A percentile compares a stretch with the other conserved stretches of the same genome.
These are phyloP conservation scores for Azemiops feae DNA, from an alignment of 2,113 vertebrate species.

Conservation along the genomic window DNA sequence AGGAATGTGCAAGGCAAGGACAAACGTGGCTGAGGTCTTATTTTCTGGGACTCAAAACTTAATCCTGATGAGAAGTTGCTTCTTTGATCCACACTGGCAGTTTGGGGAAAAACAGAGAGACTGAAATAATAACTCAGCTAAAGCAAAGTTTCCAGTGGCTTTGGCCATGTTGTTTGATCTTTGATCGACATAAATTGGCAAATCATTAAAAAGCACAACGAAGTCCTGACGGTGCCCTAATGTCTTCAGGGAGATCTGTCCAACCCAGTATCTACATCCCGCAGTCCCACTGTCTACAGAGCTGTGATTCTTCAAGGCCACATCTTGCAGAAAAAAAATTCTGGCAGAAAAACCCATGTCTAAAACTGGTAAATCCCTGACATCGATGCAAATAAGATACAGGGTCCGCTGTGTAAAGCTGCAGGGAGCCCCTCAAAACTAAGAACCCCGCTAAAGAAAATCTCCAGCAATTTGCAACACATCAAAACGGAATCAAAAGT, in stretches of 20 bases:
- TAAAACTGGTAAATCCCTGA: background rate
- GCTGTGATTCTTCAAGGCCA: background rate
- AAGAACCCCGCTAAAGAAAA: too few species aligned
- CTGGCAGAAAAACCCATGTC: too few species aligned
- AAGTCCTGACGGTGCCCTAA: background rate
- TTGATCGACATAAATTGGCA: background rate
- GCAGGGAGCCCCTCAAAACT: too few species aligned
- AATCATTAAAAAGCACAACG: too few species aligned
- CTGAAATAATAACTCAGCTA: background rate
- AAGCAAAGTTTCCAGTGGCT: background rate
- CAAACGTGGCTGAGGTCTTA: background rate
- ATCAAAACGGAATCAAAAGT: too few species aligned
- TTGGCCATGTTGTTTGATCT: background rate
- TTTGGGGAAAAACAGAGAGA: background rate
- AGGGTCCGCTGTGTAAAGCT: too few species aligned
- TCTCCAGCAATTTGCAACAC: too few species aligned
- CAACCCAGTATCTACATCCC: too few species aligned
- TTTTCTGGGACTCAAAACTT: background rate
- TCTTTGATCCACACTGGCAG: background rate
- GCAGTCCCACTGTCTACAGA: too few species aligned
- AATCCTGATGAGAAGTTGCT: slow-evolving; percentile 1
- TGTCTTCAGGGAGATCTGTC: background rate
- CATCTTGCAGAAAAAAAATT: background rate
- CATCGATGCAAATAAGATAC: background rate
- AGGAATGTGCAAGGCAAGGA: background rate